Conservation (phyloP, 2,113 vertebrate genomes). For the Loxodonta africana region DNA sequence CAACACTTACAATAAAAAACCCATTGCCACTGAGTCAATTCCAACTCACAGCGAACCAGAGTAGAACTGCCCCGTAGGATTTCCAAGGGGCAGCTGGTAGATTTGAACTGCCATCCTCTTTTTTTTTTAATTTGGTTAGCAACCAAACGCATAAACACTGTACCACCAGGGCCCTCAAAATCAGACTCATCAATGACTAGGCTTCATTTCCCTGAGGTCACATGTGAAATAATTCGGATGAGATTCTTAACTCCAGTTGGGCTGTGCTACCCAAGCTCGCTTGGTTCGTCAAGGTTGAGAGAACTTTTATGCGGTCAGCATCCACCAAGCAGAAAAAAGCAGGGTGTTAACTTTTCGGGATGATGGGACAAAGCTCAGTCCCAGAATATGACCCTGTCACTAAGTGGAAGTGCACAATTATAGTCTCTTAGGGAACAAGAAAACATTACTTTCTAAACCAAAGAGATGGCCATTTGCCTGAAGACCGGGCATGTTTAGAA, state of each 20-base stretch:
- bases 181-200: neutral
- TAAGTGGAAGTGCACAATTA: neutral
- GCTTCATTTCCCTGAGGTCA: neutral
- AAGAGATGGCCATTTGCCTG: neutral
- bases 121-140: no score
- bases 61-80: no score
- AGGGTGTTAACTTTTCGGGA: neutral
- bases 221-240: neutral
- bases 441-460: neutral
- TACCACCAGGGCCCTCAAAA: no score
- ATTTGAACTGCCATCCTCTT: no score
- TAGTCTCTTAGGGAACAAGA: neutral
- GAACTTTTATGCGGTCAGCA: neutral
- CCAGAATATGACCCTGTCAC: neutral
- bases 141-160: no score
- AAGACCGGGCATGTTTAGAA: accelerated
- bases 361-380: neutral
- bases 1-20: neutral
- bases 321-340: neutral
- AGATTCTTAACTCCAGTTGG: no score
- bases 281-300: neutral
- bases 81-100: no score
- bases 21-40: no score
- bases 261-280: no score
- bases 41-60: no score